Evolutionary conservation across 2,797 vertebrate species (phyloP).

Genomic region (Falco cherrug): DNA sequence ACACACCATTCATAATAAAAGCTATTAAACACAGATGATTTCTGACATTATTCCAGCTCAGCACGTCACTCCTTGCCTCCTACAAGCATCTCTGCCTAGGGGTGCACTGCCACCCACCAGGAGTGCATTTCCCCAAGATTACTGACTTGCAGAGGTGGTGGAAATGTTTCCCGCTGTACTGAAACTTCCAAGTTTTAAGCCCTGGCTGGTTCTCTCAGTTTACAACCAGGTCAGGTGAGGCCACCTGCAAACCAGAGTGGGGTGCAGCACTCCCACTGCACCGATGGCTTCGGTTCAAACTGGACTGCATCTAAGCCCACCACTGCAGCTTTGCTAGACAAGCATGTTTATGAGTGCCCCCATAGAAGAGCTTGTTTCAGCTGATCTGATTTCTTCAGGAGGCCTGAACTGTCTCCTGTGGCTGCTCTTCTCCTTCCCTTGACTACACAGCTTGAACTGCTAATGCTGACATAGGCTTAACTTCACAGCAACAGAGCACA

Average conservation of each 20-base stretch:
- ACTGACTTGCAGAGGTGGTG: not conserved
- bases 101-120: not conserved
- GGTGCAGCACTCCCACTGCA: not conserved
- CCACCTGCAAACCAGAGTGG: not conserved
- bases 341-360: not conserved
- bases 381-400: not conserved
- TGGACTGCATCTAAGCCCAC: not conserved
- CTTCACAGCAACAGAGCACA: not conserved
- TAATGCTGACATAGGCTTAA: not conserved
- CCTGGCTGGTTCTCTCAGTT: not conserved
- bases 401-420: not conserved
- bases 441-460: not conserved
- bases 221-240: not conserved
- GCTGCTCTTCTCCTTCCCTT: not conserved
- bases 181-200: not conserved
- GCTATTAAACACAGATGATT: not conserved
- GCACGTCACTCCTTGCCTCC: not conserved
- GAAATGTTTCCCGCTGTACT: not conserved
- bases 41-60: not conserved
- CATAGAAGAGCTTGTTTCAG: not conserved
- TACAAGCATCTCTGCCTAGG: not conserved
- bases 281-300: not conserved
- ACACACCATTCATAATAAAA: not conserved
- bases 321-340: not conserved
- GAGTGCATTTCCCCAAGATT: not conserved